Evolutionary conservation across 2,888 invertebrate genomes (phyloP).

Genomic region (Liopterus haemorrhoidalis): DNA sequence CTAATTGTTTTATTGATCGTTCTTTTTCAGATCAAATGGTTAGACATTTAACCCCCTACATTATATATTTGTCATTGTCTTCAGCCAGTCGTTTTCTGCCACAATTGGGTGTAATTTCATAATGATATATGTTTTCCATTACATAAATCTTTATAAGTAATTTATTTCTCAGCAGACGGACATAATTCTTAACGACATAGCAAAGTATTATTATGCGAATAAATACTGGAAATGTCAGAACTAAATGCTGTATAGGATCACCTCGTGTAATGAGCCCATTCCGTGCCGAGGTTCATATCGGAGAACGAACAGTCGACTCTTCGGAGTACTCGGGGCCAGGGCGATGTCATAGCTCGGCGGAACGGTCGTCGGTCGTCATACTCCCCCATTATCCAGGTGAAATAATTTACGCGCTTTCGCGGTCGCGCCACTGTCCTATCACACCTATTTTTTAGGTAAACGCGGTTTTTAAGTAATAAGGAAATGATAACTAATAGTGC

Average conservation of each 20-base stretch:
- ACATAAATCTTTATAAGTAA: slow-evolving; percentile 45
- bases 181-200: slow-evolving; percentile 37
- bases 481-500: no score
- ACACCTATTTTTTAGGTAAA: no score
- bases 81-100: slow-evolving; percentile 5
- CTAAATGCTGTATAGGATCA: slow-evolving; percentile 51
- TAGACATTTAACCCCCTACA: slow-evolving; percentile 22
- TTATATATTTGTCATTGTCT: slow-evolving; percentile 45
- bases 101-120: slow-evolving; percentile 43
- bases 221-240: slow-evolving; percentile 60
- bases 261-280: slow-evolving; percentile 40
- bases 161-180: slow-evolving; percentile 42
- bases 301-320: slow-evolving; percentile 26
- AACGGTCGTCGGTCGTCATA: no score
- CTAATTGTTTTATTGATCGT: slow-evolving; percentile 44
- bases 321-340: slow-evolving; percentile 13
- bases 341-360: no score
- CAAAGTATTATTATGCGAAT: slow-evolving; percentile 59
- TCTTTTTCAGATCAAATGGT: slow-evolving; percentile 42
- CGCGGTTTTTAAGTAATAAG: no score
- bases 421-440: no score
- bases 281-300: slow-evolving; percentile 38
- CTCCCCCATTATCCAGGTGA: no score
- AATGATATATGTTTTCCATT: slow-evolving; percentile 46
- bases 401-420: no score